These are phyloP conservation scores for Stratiomys singularior DNA, from an alignment of 2,888 invertebrate genomes.

Conservation along the genomic window DNA sequence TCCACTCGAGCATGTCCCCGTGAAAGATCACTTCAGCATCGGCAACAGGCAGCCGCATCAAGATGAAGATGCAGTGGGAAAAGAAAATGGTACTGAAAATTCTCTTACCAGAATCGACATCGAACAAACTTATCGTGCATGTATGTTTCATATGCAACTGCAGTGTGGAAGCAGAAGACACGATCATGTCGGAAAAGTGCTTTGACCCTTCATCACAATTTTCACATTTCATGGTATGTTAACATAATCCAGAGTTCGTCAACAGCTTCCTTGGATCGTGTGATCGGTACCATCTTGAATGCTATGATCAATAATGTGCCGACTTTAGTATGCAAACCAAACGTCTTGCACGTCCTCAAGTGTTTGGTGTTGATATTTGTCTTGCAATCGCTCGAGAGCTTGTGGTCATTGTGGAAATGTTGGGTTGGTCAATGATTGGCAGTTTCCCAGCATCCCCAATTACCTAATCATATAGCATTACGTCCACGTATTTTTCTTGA, in stretches of 20 bases:
- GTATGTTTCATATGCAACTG: not conserved
- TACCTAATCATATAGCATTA: constrained; percentile 35
- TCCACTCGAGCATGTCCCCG: constrained; percentile 19
- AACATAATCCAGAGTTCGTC: constrained; percentile 34
- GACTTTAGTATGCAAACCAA: constrained; percentile 5
- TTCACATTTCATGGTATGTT: constrained; percentile 11
- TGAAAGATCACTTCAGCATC: not conserved
- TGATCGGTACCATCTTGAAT: constrained; percentile 11
- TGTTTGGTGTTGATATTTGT: constrained; percentile 19
- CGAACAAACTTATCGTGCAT: too few species aligned
- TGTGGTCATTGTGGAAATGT: constrained; percentile 15
- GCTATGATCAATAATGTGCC: constrained; percentile 4
- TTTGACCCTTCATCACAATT: constrained; percentile 40
- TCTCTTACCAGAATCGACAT: not conserved
- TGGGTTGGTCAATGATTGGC: constrained; percentile 34
- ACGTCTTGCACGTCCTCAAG: not conserved
- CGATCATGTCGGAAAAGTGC: constrained; percentile 28
- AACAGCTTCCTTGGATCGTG: constrained; percentile 24
- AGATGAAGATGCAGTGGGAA: constrained; percentile 7
- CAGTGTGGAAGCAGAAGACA: not conserved
- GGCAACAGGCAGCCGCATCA: not conserved
- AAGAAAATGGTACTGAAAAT: constrained; percentile 16
- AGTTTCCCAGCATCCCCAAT: constrained; percentile 22
- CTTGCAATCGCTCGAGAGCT: constrained; percentile 4
- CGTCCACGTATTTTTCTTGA: not conserved